Evolutionary conservation across 1,140 invertebrate species (phyloP).

Genomic region (Brachionus rubens): DNA sequence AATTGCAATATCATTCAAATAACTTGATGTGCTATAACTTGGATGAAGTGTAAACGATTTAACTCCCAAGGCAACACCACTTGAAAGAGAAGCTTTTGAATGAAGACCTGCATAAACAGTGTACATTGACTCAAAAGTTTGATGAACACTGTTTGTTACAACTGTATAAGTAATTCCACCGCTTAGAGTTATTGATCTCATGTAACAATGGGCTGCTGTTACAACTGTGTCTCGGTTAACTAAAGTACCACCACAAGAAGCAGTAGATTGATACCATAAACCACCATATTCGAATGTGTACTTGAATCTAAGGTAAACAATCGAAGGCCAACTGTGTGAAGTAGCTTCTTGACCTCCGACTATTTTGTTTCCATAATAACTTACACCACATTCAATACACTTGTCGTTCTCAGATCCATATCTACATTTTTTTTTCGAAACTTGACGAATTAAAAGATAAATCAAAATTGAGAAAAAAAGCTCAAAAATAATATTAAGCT

Average conservation of each 20-base stretch:
- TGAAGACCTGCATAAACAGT: not conserved
- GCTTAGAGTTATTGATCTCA: not conserved
- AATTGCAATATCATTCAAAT: not conserved
- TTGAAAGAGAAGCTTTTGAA: not conserved
- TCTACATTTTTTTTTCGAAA: too few species aligned
- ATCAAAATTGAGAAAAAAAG: too few species aligned
- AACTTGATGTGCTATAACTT: too few species aligned
- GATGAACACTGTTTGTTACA: not conserved
- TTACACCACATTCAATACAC: not conserved
- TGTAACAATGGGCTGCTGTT: conserved; percentile 71
- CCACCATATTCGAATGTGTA: not conserved
- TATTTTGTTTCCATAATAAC: not conserved
- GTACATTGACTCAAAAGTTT: not conserved
- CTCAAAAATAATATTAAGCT: too few species aligned
- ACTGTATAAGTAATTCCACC: not conserved
- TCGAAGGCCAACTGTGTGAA: conserved; percentile 18
- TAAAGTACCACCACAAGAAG: conserved; percentile 71
- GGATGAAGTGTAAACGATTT: not conserved
- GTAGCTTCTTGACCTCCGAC: not conserved
- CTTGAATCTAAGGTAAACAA: not conserved
- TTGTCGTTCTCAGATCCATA: not conserved
- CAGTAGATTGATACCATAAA: not conserved
- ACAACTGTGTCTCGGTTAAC: conserved; percentile 70
- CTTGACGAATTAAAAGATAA: too few species aligned
- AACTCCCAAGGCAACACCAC: not conserved